Evolutionary conservation across 2,888 invertebrate species (phyloP).

Genomic region (Drosophila percnosoma): DNA sequence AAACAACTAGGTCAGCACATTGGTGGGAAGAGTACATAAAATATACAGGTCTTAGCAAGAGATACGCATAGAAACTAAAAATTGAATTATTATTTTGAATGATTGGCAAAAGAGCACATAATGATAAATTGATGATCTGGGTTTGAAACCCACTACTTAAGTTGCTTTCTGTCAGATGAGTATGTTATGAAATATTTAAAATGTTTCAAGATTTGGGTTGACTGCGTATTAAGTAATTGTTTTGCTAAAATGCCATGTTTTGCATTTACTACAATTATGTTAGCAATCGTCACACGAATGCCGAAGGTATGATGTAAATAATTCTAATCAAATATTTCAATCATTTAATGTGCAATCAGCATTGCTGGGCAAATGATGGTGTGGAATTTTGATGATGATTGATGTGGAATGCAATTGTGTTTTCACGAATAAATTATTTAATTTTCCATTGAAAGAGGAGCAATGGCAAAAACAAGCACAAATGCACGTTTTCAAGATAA

Average conservation of each 20-base stretch:
- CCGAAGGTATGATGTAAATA: background rate
- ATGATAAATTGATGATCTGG: background rate
- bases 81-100: background rate
- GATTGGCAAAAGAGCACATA: background rate
- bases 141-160: background rate
- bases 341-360: too few relatives aligned
- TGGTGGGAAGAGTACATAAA: constrained; percentile 19
- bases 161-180: background rate
- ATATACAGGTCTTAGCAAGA: constrained; percentile 3
- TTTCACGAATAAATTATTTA: background rate
- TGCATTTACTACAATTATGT: background rate
- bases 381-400: background rate
- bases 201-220: background rate
- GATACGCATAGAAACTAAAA: constrained; percentile 11
- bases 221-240: background rate
- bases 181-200: background rate
- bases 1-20: constrained; percentile 58
- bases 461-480: background rate
- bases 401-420: background rate
- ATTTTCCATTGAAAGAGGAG: background rate
- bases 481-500: background rate
- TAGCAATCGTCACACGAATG: background rate
- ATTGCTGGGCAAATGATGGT: background rate
- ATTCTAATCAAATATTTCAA: background rate
- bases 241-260: background rate